Evolutionary conservation across 2,888 invertebrate species (phyloP), one percentile per base, ranked within the genome.

Genomic region (Miltochrista miniata): DNA sequence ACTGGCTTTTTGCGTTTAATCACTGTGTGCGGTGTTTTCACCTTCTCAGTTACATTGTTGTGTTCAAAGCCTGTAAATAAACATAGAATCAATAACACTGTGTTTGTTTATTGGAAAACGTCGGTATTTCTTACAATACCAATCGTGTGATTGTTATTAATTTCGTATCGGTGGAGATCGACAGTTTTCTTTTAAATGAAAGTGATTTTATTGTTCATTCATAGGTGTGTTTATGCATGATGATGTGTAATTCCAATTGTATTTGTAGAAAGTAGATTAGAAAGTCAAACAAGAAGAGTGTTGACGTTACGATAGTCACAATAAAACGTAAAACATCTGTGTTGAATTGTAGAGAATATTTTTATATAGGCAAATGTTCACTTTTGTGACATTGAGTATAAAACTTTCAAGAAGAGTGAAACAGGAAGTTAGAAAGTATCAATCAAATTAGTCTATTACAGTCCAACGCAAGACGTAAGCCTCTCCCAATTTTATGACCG

Each of bases 1-100:
- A 92, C 85, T 66, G 92, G 91, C 62, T 92, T 92, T 59, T 93
- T 92, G 42, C 93, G 85, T 61, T 92, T 92, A 13, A 92, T 79
- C 0, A 91, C 91, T 11, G 89, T 87, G 11, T 89, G 89, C 51
- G 92, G 90, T 45, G 89, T 88, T 65, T 77, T 85, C 0, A 80
- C 50, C 59, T 78, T 81, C 54, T 83, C 82, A 48, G 77, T 67
- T 39, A 60, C 72, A 51, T 76, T 69, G 58, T 72, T 78, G 62
- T 74, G 74, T 59, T 70, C 81, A 43, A 82, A 68, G 61, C 87
- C 89, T 90, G 84, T 41, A 75, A 83, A 63, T 68, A 57, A 64
- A 48, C 67, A 15, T 45, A 7, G 14, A 36, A 37, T 36, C 29
- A 45, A 36, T 45, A 13, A 37, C 13, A 44, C 35, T 36, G 30